Evolutionary conservation across 1,140 invertebrate genomes (phyloP).

Genomic region (Atta colombica): DNA sequence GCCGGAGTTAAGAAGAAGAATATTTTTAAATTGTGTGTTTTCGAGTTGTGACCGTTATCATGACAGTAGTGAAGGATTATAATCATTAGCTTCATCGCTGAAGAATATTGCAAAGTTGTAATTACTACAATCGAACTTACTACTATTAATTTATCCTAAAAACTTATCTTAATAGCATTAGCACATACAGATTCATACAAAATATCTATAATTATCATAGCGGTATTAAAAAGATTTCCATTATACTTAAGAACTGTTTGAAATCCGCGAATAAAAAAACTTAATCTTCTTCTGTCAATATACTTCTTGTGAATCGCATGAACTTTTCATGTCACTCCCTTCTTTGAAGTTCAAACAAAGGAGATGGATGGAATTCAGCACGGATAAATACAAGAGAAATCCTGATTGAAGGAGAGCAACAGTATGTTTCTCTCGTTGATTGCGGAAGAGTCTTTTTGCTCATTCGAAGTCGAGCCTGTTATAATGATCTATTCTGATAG

Average conservation of each 20-base stretch:
- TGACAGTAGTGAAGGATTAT: neutral
- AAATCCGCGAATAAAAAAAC: conserved; percentile 14
- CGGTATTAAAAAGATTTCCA: conserved; percentile 3
- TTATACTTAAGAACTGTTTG: conserved; percentile 9
- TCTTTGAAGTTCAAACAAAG: too few relatives aligned
- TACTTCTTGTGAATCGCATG: too few relatives aligned
- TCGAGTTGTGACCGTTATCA: neutral
- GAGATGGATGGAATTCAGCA: too few relatives aligned
- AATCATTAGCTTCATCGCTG: neutral
- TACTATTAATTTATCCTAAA: neutral
- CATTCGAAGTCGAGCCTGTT: conserved; percentile 20
- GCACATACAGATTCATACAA: neutral
- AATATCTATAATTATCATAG: neutral
- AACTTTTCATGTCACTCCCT: too few relatives aligned
- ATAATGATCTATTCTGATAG: conserved; percentile 34
- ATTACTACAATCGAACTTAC: neutral
- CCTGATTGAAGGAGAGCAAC: neutral
- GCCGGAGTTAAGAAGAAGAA: neutral
- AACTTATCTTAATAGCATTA: neutral
- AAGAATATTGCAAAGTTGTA: neutral
- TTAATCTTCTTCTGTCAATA: neutral
- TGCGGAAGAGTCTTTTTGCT: conserved; percentile 37
- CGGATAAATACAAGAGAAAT: too few relatives aligned
- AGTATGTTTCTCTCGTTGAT: conserved; percentile 46
- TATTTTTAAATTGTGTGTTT: neutral